Base-by-base conservation (phyloP, 1,140 invertebrate genomes). In the Adelges cooleyi region DNA sequence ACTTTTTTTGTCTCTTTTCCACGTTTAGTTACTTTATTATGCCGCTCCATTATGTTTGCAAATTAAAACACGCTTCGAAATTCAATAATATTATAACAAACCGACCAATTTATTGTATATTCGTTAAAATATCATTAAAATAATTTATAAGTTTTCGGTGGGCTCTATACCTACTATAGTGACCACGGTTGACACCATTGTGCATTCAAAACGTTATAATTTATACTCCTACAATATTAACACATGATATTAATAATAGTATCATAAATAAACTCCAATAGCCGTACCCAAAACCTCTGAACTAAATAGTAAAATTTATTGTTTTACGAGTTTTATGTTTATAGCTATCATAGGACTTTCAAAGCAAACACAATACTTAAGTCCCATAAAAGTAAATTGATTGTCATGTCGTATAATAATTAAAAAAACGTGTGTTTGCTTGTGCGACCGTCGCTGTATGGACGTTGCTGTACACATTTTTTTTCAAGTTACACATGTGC, bases 341-440 rank as follows among this genome's bases (percentile, higher is more conserved):
- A n/a, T n/a, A 44, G 53, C 53, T 59, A 59, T 40, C 38, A 42
- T 42, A n/a, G n/a, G 53, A 40, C 53, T 59, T 59, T 59, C 53
- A 18, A 44, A n/a, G 33, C 23, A 42, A 59, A 59, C 53, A 59
- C 53, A 59, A 44, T 59, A 54, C 52, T 54, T 54, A 59, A 36
- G 53, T 59, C 38, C 53, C 53, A 59, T 59, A 59, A 59, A 59
- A 59, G 53, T 59, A 59, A 59, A 59, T 59, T 59, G 53, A 40
- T 59, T 59, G 53, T 59, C 53, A 59, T 27, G 53, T 20, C 27
- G 53, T 59, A 36, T 59, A 59, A 59, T 44, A 44, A 44, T 59
- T 59, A 22, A 59, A 59, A 44, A 59, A 59, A 59, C 53, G 25
- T 44, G 53, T 18, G 53, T 42, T 59, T 59, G 25, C 13, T 38